Evolutionary conservation across 2,113 vertebrate species (phyloP), one percentile per base, ranked within the genome.

Genomic region (Ceyx melanurus): DNA sequence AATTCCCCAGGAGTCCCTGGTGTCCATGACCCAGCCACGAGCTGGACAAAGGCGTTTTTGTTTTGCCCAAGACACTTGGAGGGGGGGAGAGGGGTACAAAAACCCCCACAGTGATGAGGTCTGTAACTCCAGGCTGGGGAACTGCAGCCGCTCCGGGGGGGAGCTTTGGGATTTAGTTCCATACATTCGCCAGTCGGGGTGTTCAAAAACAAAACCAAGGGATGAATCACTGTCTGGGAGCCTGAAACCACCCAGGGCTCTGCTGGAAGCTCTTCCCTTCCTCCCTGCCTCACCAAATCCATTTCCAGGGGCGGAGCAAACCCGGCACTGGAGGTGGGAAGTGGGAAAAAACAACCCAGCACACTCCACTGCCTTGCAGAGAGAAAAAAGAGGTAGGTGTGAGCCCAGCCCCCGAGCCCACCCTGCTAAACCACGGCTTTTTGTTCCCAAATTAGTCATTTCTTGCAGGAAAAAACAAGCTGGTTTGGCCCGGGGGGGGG

Each of bases 91-190:
- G 3, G 4, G 72, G 43, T 84, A 60, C 33, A 89, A 93, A 94
- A 90, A 58, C 81, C 83, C 62, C 31, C 89, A 95, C 95, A 94
- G 94, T 96, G 94, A 89, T 91, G 91, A 94, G 96, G 95, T 94
- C 96, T 94, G 83, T 45, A 82, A 25, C 88, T 76, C 66, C 83
- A 29, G 88, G 92, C 90, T 92, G 91, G 89, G 64, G 35, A 76
- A 50, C 14, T 33, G 53, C 90, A 92, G 86, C 94, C 22, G 0
- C 73, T 51, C 46, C 15, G 35, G 28, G 42, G 5, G 86, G 80
- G 82, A 92, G 84, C 86, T 95, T 94, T 92, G 95, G 94, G 94
- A 89, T 8, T 77, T 15, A 18, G 43, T 71, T 89, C 51, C 1
- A 6, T 91, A 94, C 95, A 93, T 96, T 96, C 64, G 0, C 62